phyloP scores from a whole-genome alignment of 1,140 invertebrate genomes.

The Drosophila bocqueti region DNA sequence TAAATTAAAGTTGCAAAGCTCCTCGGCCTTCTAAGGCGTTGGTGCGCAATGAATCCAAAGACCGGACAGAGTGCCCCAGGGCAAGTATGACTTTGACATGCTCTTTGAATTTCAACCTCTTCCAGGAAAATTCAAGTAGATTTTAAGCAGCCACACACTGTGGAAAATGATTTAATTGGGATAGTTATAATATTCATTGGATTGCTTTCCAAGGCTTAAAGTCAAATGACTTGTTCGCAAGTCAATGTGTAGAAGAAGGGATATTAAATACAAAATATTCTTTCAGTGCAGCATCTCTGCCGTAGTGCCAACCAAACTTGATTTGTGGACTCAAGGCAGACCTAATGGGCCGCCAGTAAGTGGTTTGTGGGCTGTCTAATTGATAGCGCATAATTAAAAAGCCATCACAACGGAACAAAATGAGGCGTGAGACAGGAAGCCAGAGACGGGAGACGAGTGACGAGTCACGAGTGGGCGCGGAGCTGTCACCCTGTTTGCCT shows the following conservation, averaged over 20 bases:
- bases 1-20: slow-evolving; percentile 47
- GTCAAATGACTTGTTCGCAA: not conserved
- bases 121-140: slow-evolving; percentile 3
- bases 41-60: slow-evolving; percentile 33
- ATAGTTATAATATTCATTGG: not conserved
- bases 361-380: slow-evolving; percentile 41
- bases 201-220: not conserved
- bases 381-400: slow-evolving; percentile 54
- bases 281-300: not conserved
- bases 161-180: not conserved
- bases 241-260: too few relatives aligned
- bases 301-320: slow-evolving; percentile 12
- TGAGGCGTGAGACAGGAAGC: slow-evolving; percentile 4
- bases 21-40: slow-evolving; percentile 46
- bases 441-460: slow-evolving; percentile 2
- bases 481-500: slow-evolving; percentile 37
- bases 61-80: slow-evolving; percentile 29
- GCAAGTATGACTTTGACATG: slow-evolving; percentile 39
- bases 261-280: not conserved
- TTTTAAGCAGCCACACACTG: not conserved
- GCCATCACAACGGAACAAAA: slow-evolving; percentile 35
- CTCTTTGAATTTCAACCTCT: slow-evolving; percentile 39
- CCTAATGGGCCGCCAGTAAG: slow-evolving; percentile 41
- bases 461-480: slow-evolving; percentile 1
- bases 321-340: slow-evolving; percentile 2